Conservation (phyloP, 2,113 vertebrate genomes). For the Leptobrachium ailaonicum region DNA sequence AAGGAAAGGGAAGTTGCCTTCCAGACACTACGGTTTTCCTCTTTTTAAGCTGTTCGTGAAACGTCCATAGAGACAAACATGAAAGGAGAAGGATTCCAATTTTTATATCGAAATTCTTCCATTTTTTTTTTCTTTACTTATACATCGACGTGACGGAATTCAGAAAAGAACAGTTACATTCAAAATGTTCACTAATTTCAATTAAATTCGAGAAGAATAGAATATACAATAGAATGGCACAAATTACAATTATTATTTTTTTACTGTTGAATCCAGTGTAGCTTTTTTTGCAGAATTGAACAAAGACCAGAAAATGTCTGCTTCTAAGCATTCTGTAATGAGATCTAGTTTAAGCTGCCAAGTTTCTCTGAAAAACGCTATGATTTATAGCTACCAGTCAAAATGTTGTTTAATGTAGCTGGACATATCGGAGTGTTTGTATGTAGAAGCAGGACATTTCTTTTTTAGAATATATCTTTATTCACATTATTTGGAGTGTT, state of each 20-base stretch:
- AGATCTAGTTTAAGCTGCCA: not conserved
- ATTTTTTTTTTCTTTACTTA: conserved; percentile 18
- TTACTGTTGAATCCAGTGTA: too few species aligned
- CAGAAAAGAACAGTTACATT: too few species aligned
- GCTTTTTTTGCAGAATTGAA: not conserved
- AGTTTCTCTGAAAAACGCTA: not conserved
- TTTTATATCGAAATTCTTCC: too few species aligned
- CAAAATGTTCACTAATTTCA: too few species aligned
- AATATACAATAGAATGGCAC: too few species aligned
- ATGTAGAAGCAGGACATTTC: not conserved
- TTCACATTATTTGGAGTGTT: not conserved
- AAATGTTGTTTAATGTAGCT: conserved; percentile 19
- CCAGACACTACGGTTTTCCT: not conserved
- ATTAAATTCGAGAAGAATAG: too few species aligned
- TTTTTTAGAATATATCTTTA: not conserved
- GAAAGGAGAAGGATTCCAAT: conserved; percentile 1
- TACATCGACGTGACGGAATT: too few species aligned
- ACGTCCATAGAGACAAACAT: not conserved
- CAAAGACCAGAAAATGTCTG: not conserved
- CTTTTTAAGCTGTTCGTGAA: not conserved
- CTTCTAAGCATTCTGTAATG: conserved; percentile 1
- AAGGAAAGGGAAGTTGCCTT: conserved; percentile 1
- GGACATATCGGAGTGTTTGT: conserved; percentile 1
- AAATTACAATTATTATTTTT: too few species aligned
- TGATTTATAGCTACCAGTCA: conserved; percentile 3